Evolutionary conservation across 2,797 vertebrate species (phyloP).

Genomic region (Mus spretus): DNA sequence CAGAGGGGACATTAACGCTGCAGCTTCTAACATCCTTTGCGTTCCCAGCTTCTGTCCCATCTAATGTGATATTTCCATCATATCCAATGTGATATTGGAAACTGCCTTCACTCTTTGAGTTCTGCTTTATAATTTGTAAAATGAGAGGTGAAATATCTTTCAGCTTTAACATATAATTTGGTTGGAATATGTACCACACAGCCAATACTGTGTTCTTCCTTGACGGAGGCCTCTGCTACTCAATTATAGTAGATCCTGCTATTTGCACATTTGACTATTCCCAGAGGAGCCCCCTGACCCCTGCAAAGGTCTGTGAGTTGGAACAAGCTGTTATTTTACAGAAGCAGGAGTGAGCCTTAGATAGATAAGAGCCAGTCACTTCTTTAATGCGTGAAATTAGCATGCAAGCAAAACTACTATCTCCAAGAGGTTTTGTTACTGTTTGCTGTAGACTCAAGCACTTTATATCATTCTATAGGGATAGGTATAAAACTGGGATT

Average conservation of each 20-base stretch:
- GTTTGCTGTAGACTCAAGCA: not conserved
- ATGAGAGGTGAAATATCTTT: slow-evolving; percentile 22
- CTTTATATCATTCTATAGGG: not conserved
- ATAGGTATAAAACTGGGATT: not conserved
- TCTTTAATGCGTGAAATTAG: slow-evolving; percentile 52
- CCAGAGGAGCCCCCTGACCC: slow-evolving; percentile 32
- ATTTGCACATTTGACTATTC: slow-evolving; percentile 65
- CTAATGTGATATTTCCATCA: not conserved
- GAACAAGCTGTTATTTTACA: slow-evolving; percentile 67
- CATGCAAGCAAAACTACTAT: not conserved
- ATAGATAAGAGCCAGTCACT: not conserved
- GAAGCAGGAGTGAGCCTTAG: not conserved
- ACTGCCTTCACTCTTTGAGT: slow-evolving; percentile 39
- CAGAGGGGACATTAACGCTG: not conserved
- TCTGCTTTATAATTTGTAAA: slow-evolving; percentile 53
- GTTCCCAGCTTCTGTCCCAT: not conserved
- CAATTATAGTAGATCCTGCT: slow-evolving; percentile 59
- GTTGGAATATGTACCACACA: not conserved
- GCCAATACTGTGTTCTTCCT: not conserved
- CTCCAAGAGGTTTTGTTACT: slow-evolving; percentile 19
- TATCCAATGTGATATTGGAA: not conserved
- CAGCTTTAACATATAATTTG: slow-evolving; percentile 34
- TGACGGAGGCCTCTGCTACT: slow-evolving; percentile 13
- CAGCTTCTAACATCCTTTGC: slow-evolving; percentile 4
- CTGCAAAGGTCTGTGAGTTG: slow-evolving; percentile 2